phyloP scores from a whole-genome alignment of 2,888 invertebrate genomes.

The Busseola fusca region DNA sequence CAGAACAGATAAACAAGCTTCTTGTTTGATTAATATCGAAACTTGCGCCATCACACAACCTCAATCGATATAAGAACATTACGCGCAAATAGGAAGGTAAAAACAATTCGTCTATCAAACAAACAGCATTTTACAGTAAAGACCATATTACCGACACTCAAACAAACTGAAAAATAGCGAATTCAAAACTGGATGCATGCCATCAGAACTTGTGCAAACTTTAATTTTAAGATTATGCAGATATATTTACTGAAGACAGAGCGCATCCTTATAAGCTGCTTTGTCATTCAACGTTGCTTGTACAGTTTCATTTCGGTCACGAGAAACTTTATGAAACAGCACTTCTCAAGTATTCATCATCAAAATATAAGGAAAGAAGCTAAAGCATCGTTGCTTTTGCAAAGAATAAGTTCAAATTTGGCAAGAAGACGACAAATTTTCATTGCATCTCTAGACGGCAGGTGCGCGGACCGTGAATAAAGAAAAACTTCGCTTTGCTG shows the following conservation, averaged over 20 bases:
- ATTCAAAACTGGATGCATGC: constrained; percentile 57
- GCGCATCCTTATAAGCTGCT: constrained; percentile 58
- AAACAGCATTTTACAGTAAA: constrained; percentile 37
- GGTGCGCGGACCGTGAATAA: constrained; percentile 81
- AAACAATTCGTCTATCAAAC: constrained; percentile 32
- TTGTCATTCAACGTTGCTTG: constrained; percentile 62
- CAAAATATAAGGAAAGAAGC: constrained; percentile 69
- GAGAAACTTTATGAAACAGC: constrained; percentile 67
- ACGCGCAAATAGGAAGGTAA: constrained; percentile 24
- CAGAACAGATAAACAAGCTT: constrained; percentile 28
- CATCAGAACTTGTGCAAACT: constrained; percentile 58
- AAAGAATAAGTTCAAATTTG: constrained; percentile 81
- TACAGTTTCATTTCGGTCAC: constrained; percentile 64
- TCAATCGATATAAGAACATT: constrained; percentile 43
- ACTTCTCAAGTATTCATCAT: constrained; percentile 67
- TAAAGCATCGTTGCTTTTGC: constrained; percentile 71
- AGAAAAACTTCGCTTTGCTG: constrained; percentile 72
- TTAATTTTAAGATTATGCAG: constrained; percentile 62
- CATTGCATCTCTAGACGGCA: constrained; percentile 77
- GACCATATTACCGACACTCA: constrained; percentile 33
- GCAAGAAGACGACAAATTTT: constrained; percentile 83
- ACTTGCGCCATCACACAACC: constrained; percentile 40
- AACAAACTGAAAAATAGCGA: constrained; percentile 48
- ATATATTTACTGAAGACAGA: constrained; percentile 57
- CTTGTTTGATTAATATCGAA: constrained; percentile 48